Evolutionary conservation across 2,888 invertebrate genomes (phyloP), one percentile per base, ranked within the genome.

Genomic region (Catocala sponsa): DNA sequence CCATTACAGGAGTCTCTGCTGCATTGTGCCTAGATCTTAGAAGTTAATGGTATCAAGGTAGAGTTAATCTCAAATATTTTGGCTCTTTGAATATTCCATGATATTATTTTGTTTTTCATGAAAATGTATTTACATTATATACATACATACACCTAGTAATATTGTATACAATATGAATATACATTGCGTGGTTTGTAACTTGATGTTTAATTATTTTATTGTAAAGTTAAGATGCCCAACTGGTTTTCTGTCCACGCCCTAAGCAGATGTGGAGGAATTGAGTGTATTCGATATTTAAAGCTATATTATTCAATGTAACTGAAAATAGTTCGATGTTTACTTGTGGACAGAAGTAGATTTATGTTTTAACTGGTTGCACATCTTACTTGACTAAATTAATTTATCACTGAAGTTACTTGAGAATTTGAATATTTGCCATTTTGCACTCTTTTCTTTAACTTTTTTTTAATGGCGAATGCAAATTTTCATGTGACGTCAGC

Each of bases 21-120:
- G 94, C 93, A 94, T 94, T 94, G 94, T 95, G 95, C 95, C 94
- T 95, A 95, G 94, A 94, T 94, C 92, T 94, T 95, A 95, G 94
- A 94, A 89, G 90, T 94, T 94, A 94, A 92, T 91, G 90, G 92
- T 94, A 92, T 93, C 91, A 92, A 92, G 91, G 93, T 94, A 94
- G 94, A 92, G 89, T 92, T 91, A 92, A 94, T 94, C 94, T 94
- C 94, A 94, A 89, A 92, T 91, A 91, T 93, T 94, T 94, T 93
- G 93, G 94, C 94, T 94, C 94, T 94, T 94, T 94, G 91, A 94
- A 94, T 92, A 93, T 94, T 94, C 92, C 93, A 93, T 94, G 94
- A 94, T 94, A 94, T 94, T 94, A 93, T 92, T 93, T 90, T 91
- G 90, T 91, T 94, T 91, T 92, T 94, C 92, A 92, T 92, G 89